Evolutionary conservation across 2,113 vertebrate species (phyloP).

Genomic region (Mesitornis unicolor): DNA sequence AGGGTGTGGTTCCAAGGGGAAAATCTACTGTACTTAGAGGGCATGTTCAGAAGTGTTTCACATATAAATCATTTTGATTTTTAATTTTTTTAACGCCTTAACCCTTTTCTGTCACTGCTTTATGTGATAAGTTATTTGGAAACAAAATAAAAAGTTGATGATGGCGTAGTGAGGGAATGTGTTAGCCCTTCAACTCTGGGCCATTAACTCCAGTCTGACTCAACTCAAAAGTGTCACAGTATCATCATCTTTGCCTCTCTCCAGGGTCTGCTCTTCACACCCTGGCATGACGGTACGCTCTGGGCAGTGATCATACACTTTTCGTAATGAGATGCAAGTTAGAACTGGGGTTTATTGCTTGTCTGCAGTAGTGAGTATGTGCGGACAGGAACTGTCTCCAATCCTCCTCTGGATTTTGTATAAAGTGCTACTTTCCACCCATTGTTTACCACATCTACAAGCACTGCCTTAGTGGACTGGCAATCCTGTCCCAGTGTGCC

Average conservation of each 20-base stretch:
- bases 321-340: background rate
- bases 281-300: background rate
- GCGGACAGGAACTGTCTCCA: background rate
- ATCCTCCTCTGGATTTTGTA: background rate
- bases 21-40: conserved; percentile 83
- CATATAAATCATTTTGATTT: conserved; percentile 76
- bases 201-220: background rate
- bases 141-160: background rate
- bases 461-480: background rate
- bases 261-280: background rate
- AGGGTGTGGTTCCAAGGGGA: conserved; percentile 80
- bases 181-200: background rate
- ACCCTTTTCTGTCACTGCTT: conserved; percentile 43
- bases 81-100: conserved; percentile 57
- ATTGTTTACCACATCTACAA: background rate
- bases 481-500: accelerated
- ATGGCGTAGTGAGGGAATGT: background rate
- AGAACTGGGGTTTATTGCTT: background rate
- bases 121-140: background rate
- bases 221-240: background rate
- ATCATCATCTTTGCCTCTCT: background rate
- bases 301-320: accelerated
- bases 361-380: background rate
- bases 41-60: conserved; percentile 83
- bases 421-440: background rate